Evolutionary conservation across 2,113 vertebrate species (phyloP).

Genomic region (Hirundichthys speculiger): DNA sequence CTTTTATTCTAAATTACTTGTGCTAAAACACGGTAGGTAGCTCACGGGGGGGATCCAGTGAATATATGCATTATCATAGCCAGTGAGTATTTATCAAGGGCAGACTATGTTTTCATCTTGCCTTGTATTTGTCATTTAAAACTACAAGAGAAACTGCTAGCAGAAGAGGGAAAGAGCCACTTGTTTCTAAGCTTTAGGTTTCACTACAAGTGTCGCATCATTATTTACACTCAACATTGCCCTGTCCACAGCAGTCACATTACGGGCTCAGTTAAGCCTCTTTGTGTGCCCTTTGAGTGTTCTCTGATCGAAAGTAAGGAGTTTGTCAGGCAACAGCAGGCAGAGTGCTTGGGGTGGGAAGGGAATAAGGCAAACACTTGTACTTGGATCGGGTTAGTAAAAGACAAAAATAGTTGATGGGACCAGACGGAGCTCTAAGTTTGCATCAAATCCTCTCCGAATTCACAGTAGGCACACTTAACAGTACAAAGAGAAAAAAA

Average conservation of each 20-base stretch:
- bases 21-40: conserved; percentile 72
- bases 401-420: conserved; percentile 11
- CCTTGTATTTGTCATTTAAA: conserved; percentile 60
- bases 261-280: conserved; percentile 32
- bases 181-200: conserved; percentile 63
- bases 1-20: conserved; percentile 66
- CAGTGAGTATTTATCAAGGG: conserved; percentile 74
- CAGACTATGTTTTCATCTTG: conserved; percentile 58
- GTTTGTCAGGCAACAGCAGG: conserved; percentile 9
- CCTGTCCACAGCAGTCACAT: conserved; percentile 46
- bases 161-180: conserved; percentile 23
- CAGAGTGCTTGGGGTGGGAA: neutral
- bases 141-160: conserved; percentile 23
- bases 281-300: neutral
- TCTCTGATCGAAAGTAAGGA: neutral
- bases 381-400: conserved; percentile 32
- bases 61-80: conserved; percentile 80
- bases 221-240: conserved; percentile 48
- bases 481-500: conserved; percentile 57
- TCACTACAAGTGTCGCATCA: conserved; percentile 55
- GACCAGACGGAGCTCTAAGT: conserved; percentile 20
- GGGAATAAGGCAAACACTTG: conserved; percentile 24
- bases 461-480: conserved; percentile 38
- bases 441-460: conserved; percentile 45
- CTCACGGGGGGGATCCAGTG: conserved; percentile 39